Base-by-base conservation (phyloP, 2,113 vertebrate genomes). In the Misgurnus anguillicaudatus region DNA sequence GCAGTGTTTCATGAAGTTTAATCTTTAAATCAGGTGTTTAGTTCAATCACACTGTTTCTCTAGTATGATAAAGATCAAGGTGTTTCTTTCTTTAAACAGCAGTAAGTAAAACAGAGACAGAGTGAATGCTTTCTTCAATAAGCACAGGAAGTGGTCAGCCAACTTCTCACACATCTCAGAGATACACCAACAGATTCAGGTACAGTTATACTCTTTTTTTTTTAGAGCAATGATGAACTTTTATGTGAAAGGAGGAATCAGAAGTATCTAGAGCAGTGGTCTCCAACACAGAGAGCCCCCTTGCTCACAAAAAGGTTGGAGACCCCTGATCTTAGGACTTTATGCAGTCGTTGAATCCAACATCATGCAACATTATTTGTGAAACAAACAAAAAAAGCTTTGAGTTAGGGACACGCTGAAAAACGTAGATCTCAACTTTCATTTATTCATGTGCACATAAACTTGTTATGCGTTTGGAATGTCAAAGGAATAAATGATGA, bases 61-160 rank as follows among this genome's bases (percentile, higher is more conserved):
- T 9, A 55, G 68, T 11, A 11, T 38, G 31, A 70, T 70, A 36
- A 17, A 16, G 7, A 68, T 68, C 42, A 68, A 19, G 21, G 21
- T 13, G 47, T 51, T 14, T 67, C 45, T 31, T 45, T 60, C 73
- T 65, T 67, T 14, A 72, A 36, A 67, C 75, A 80, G 69, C 82
- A 75, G 83, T 81, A 24, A 77, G 63, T 45, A 64, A 67, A 70
- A 77, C 36, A 17, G 5, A 36, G 17, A 19, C 24, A 57, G 64
- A 80, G 57, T 65, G 62, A 57, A 53, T 17, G 57, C 51, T 47
- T 36, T 31, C 31, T 77, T 82, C 55, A 42, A 73, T 70, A 71
- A 64, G 63, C 38, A 80, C 74, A 85, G 81, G 81, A 85, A 82
- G 81, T 75, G 80, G 74, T 80, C 81, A 80, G 24, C 74, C 58